Evolutionary conservation across 2,888 invertebrate genomes (phyloP).

Genomic region (Drosophila lacicola): DNA sequence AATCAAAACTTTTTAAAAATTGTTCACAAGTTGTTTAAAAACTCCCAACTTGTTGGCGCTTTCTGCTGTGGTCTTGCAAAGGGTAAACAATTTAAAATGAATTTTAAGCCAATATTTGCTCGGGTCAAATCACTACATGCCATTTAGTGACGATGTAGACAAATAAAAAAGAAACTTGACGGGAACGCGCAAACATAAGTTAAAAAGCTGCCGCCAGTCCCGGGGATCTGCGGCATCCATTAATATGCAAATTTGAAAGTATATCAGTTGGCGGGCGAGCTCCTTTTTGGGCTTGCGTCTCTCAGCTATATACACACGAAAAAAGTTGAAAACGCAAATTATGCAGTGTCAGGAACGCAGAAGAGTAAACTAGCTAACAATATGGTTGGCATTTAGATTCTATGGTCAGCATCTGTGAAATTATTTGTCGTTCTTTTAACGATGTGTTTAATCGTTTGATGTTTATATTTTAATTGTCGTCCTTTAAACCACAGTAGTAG

Average conservation of each 20-base stretch:
- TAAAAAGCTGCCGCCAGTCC: slow-evolving; percentile 3
- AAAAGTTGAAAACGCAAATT: slow-evolving; percentile 27
- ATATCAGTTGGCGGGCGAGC: slow-evolving; percentile 30
- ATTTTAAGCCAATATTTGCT: not conserved
- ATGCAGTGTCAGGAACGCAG: slow-evolving; percentile 16
- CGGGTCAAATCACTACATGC: not conserved
- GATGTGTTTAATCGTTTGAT: not conserved
- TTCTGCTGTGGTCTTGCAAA: not conserved
- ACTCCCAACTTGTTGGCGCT: not conserved
- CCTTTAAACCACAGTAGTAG: too few species aligned
- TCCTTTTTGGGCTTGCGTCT: not conserved
- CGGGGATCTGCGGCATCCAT: slow-evolving; percentile 31
- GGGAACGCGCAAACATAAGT: not conserved
- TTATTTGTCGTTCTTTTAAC: not conserved
- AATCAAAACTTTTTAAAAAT: not conserved
- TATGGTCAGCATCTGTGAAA: not conserved
- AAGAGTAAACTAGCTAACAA: not conserved
- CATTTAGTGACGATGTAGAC: not conserved
- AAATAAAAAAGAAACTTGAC: not conserved
- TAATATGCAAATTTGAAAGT: slow-evolving; percentile 58
- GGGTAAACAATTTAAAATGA: not conserved
- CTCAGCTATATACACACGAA: slow-evolving; percentile 1
- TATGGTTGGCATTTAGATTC: slow-evolving; percentile 1
- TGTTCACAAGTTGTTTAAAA: not conserved
- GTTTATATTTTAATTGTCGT: not conserved